These are phyloP conservation scores for Megaceryle maxima DNA, from an alignment of 2,113 vertebrate species.

Conservation along the genomic window DNA sequence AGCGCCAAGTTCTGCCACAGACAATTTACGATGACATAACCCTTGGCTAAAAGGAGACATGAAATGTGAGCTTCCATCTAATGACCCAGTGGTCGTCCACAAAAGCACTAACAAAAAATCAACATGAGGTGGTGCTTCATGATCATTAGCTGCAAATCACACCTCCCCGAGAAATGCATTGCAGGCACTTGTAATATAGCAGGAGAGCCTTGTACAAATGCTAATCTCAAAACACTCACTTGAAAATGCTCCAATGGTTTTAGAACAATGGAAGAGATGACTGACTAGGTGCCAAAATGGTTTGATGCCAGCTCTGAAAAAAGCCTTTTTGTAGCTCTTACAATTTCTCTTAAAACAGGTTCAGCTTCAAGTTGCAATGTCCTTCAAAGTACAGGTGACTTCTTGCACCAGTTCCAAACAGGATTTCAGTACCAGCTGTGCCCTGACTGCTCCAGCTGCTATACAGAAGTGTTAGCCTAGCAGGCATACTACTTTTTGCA, in stretches of 20 bases:
- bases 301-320: neutral
- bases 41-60: neutral
- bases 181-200: neutral
- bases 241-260: neutral
- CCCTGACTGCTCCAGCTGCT: neutral
- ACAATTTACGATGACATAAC: constrained; percentile 21
- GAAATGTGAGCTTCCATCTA: neutral
- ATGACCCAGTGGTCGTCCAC: accelerated
- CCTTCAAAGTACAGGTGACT: neutral
- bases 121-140: neutral
- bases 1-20: neutral
- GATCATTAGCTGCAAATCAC: neutral
- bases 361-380: neutral
- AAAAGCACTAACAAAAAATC: neutral
- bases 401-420: neutral
- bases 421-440: neutral
- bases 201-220: neutral
- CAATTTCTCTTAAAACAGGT: neutral
- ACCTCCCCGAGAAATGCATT: neutral
- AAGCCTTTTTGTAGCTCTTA: neutral
- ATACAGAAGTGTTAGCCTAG: neutral
- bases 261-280: neutral
- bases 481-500: neutral
- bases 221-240: neutral
- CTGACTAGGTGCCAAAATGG: neutral